Base-by-base conservation (phyloP, 2,113 vertebrate species). In the Oreocharis arfaki region DNA sequence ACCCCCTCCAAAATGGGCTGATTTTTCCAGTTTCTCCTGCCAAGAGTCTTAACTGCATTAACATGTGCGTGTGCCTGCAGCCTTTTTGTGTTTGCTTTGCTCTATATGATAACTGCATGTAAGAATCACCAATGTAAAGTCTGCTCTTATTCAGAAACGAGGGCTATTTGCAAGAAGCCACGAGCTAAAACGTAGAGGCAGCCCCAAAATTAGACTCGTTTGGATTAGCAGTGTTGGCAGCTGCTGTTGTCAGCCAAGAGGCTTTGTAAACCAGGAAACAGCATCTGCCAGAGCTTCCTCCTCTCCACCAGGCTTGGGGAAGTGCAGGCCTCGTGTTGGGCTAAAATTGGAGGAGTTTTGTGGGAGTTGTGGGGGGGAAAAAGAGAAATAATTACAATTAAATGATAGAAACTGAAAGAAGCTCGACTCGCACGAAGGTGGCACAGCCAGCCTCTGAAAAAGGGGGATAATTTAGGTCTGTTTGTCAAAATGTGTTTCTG, bases 291-390 rank as follows among this genome's bases (percentile, higher is more conserved):
- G 57, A 67, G 53, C 67, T 84, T 70, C 75, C 32, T 69, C 33
- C 41, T 60, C 61, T 35, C 24, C 44, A 50, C 61, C 44, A 55
- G 81, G 22, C 63, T 24, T 22, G 56, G 22, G 63, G 28, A 77
- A 61, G 44, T 20, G 83, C 57, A 52, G 42, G 21, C 39, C 39
- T 49, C 23, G 18, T 16, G 24, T 2, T 64, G 59, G 65, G 56
- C 60, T 90, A 32, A 90, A 82, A 77, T 2, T 41, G 71, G 19
- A 16, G n/a, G n/a, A 53, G 1, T 47, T 70, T 49, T 37, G 35
- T 20, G 78, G 47, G 39, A 28, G 55, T 2, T 33, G 13, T 10
- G 5, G 2, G 3, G 0, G 4, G 4, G 13, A 21, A 13, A 7
- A 18, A n/a, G 6, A 8, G 21, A 22, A 69, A 12, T 6, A 74